These are phyloP conservation scores for Tortricodes alternella DNA, from an alignment of 2,888 invertebrate species.

Conservation along the genomic window DNA sequence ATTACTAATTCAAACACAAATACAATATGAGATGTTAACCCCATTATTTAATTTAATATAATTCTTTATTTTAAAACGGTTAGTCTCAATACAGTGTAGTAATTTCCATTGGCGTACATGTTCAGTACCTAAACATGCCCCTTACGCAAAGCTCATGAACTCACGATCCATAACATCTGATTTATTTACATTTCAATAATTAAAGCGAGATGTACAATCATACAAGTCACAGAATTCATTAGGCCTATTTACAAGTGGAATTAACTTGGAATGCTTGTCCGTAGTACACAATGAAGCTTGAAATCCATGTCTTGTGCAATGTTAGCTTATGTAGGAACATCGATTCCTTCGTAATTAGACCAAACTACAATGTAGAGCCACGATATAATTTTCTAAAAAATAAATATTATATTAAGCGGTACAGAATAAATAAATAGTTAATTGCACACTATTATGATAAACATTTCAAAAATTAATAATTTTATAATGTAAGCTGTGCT, in stretches of 20 bases:
- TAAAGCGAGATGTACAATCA: constrained; percentile 75
- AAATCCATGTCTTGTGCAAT: constrained; percentile 65
- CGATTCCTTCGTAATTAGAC: constrained; percentile 58
- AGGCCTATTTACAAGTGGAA: constrained; percentile 83
- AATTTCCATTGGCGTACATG: constrained; percentile 64
- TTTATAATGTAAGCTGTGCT: constrained; percentile 68
- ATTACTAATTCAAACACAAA: constrained; percentile 81
- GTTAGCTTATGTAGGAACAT: constrained; percentile 76
- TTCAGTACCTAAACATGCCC: constrained; percentile 59
- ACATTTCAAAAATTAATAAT: constrained; percentile 68
- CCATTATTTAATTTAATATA: constrained; percentile 61
- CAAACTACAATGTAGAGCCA: constrained; percentile 56
- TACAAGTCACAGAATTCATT: constrained; percentile 69
- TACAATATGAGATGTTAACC: constrained; percentile 82
- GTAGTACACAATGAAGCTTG: constrained; percentile 65
- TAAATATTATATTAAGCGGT: constrained; percentile 78
- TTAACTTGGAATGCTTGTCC: constrained; percentile 79
- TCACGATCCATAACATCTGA: constrained; percentile 55
- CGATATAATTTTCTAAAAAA: constrained; percentile 74
- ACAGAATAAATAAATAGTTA: constrained; percentile 76
- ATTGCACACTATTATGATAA: constrained; percentile 76
- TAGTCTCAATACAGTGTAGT: constrained; percentile 67
- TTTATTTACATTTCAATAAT: constrained; percentile 73
- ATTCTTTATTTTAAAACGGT: constrained; percentile 68
- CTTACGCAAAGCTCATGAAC: constrained; percentile 67